phyloP scores from a whole-genome alignment of 1,140 invertebrate species.

The Daktulosphaira vitifoliae region DNA sequence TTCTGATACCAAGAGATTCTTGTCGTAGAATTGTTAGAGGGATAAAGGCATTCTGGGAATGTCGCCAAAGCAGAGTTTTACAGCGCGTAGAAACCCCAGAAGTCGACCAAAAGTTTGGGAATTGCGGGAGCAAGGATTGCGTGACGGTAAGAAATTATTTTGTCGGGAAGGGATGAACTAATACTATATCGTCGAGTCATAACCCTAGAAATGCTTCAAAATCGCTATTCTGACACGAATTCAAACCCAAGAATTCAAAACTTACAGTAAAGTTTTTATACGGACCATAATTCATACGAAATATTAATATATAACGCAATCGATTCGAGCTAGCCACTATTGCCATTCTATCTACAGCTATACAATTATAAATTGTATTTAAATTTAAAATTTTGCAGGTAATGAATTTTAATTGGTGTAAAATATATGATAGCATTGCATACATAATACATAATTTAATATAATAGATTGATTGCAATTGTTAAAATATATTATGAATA shows the following conservation, averaged over 20 bases:
- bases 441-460: too few species aligned
- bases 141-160: constrained; percentile 21
- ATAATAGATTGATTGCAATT: too few species aligned
- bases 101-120: constrained; percentile 13
- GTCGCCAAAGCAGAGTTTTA: constrained; percentile 21
- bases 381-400: too few species aligned
- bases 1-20: constrained; percentile 1
- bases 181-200: neutral
- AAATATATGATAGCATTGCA: too few species aligned
- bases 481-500: too few species aligned
- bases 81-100: neutral
- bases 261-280: too few species aligned
- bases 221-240: constrained; percentile 20
- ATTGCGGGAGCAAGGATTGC: constrained; percentile 6
- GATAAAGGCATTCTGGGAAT: constrained; percentile 26
- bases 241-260: constrained; percentile 13
- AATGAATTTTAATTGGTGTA: too few species aligned
- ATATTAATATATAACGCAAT: too few species aligned
- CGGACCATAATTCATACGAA: too few species aligned
- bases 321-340: too few species aligned
- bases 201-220: constrained; percentile 7
- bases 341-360: too few species aligned
- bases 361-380: too few species aligned
- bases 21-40: constrained; percentile 8
- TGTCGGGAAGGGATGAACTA: neutral